phyloP scores from a whole-genome alignment of 2,113 vertebrate species.

The Galbula dea region DNA sequence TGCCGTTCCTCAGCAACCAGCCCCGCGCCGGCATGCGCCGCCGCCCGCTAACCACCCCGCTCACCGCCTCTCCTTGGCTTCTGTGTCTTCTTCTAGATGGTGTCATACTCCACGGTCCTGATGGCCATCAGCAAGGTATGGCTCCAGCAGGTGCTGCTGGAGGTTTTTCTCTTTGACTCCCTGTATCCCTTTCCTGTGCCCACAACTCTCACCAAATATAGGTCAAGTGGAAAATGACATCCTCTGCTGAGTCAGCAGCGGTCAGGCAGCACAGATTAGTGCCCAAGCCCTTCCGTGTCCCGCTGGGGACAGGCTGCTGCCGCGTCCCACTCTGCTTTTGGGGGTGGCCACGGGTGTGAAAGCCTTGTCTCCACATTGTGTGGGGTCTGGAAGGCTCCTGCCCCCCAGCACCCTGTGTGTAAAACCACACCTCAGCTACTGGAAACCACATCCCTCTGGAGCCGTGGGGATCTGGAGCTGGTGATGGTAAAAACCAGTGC shows the following conservation, averaged over 20 bases:
- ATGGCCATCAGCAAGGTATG: conserved; percentile 93
- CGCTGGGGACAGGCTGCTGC: not conserved
- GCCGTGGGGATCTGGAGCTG: not conserved
- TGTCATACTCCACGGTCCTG: conserved; percentile 94
- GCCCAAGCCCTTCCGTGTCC: not conserved
- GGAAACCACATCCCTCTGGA: not conserved
- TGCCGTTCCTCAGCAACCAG: not conserved
- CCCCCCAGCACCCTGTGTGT: not conserved
- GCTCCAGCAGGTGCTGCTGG: not conserved
- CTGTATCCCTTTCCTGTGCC: not conserved
- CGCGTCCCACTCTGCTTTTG: not conserved
- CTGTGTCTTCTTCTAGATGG: conserved; percentile 81
- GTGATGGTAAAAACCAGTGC: not conserved
- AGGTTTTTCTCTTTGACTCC: not conserved
- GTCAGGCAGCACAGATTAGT: not conserved
- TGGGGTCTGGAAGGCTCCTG: not conserved
- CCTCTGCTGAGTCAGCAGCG: conserved; percentile 54
- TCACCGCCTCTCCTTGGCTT: not conserved
- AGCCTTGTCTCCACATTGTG: not conserved
- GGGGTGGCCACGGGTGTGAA: not conserved
- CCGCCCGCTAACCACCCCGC: not conserved
- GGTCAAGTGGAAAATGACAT: conserved; percentile 49
- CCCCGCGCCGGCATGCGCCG: not conserved
- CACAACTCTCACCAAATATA: conserved; percentile 6
- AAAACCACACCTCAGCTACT: not conserved